Evolutionary conservation across 2,888 invertebrate genomes (phyloP).

Genomic region (Trissoscelio sp.): DNA sequence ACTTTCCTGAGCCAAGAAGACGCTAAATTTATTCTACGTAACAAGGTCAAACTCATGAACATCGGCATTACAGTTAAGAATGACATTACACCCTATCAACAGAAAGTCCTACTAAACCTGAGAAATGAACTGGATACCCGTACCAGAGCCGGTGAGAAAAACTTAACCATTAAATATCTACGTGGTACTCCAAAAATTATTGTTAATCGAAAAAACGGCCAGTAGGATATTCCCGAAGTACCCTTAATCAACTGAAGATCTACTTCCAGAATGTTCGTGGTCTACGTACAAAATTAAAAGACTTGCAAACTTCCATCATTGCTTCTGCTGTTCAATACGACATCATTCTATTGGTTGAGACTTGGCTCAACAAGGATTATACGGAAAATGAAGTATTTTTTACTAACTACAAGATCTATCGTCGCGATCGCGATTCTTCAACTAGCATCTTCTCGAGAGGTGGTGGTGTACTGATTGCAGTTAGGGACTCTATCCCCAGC

Average conservation of each 20-base stretch:
- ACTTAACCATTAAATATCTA: neutral
- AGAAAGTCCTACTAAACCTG: neutral
- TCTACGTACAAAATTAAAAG: neutral
- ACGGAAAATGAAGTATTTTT: neutral
- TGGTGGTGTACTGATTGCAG: neutral
- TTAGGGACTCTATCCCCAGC: neutral
- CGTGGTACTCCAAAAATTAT: neutral
- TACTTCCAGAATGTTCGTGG: neutral
- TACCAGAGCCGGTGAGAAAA: neutral
- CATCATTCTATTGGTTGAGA: neutral
- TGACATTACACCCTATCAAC: neutral
- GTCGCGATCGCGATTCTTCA: neutral
- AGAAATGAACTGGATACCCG: neutral
- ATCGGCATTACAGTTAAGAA: constrained; percentile 2
- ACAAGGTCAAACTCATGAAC: neutral
- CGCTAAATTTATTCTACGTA: neutral
- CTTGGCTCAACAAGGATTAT: neutral
- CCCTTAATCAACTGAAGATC: neutral
- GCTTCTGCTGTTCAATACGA: neutral
- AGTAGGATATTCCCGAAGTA: neutral
- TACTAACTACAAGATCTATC: neutral
- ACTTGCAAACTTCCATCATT: neutral
- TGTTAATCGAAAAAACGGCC: neutral
- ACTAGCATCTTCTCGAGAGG: neutral
- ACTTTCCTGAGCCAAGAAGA: neutral